Base-by-base conservation (phyloP, 1,140 invertebrate species). In the Magallana angulata region DNA sequence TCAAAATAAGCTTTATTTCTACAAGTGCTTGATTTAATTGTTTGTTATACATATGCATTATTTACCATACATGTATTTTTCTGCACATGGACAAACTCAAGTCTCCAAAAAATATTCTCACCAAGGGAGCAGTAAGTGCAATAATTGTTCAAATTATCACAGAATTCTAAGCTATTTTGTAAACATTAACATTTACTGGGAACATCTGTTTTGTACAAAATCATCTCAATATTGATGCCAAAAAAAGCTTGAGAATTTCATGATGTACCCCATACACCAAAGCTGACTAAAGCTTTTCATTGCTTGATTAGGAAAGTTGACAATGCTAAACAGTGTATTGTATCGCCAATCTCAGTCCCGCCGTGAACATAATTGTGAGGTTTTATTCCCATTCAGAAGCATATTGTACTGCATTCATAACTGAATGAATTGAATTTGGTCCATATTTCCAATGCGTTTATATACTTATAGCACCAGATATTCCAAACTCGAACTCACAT, bases 241-340 rank as follows among this genome's bases (percentile, higher is more conserved):
- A 24, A 76, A 48, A 76, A 76, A 30, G 11, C 68, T 76, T 76
- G 18, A 36, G 64, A 71, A 71, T 30, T 71, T 71, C 11, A 11
- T 7, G 18, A 9, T 7, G 24, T 36, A 24, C 68, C 68, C 24
- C n/a, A 16, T 76, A 76, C 68, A 76, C 9, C 1, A 12, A 30
- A 76, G 24, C 14, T 76, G 24, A 9, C 24, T 2, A 30, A 48
- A 30, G 18, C 68, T 18, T 76, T 76, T 76, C 68, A 76, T 30
- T 30, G 68, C 68, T 76, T 30, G 68, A 76, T 76, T 30, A 76
- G 18, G 36, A 76, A 76, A 76, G 68, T 76, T 76, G 36, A 76
- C 68, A 76, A 76, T 76, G 68, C 68, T 76, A 76, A 76, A 76
- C 24, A 30, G 68, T 76, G 68, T 76, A 76, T 76, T 76, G 68